Percentiles rank a stretch among this genome's conserved stretches.
phyloP scores from a whole-genome alignment of 2,113 vertebrate species.

The Chunga burmeisteri region DNA sequence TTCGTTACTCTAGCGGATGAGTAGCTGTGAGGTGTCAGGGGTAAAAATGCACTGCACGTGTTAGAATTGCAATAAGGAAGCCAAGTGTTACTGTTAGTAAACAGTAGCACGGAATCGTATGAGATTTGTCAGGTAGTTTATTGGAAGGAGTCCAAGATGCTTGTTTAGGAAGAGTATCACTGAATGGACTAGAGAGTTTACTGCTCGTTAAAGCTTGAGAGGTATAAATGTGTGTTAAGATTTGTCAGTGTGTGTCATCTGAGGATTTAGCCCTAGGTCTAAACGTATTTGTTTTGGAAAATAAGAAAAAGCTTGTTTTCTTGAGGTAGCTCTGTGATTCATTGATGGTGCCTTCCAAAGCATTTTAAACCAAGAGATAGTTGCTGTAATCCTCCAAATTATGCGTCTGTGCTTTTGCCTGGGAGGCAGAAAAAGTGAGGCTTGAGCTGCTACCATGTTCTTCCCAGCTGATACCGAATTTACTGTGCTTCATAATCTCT shows the following conservation, averaged over 20 bases:
- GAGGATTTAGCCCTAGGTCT: not conserved
- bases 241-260: rapidly evolving
- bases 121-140: not conserved
- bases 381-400: not conserved
- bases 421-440: not conserved
- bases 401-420: not conserved
- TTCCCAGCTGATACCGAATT: not conserved
- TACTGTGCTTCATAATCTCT: not conserved
- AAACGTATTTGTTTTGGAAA: not conserved
- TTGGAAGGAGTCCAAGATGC: not conserved
- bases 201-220: not conserved
- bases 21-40: not conserved
- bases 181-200: not conserved
- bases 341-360: not conserved
- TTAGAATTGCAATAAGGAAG: not conserved
- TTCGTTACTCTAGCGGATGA: too few species aligned
- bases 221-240: not conserved
- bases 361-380: not conserved
- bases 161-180: not conserved
- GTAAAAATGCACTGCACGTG: rapidly evolving
- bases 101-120: rapidly evolving
- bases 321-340: not conserved
- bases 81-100: not conserved
- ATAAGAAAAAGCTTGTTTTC: not conserved
- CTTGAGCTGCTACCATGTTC: not conserved